These are phyloP conservation scores for Takifugu ocellatus DNA, from an alignment of 2,797 vertebrate genomes.

Conservation along the genomic window DNA sequence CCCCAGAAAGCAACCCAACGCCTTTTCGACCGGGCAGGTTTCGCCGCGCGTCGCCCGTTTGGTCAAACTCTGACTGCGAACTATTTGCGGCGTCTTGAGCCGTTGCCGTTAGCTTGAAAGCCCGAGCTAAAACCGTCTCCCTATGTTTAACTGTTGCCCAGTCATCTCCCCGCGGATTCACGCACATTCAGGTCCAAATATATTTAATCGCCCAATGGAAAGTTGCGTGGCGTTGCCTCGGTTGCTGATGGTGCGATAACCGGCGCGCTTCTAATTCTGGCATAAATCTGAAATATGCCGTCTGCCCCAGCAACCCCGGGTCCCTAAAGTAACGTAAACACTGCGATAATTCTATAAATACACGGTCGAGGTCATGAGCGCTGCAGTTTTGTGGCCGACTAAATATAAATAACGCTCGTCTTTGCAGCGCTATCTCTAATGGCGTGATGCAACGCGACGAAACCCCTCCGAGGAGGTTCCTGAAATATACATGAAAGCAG, in stretches of 20 bases:
- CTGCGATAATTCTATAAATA: constrained; percentile 63
- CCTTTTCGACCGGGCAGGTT: too few relatives aligned
- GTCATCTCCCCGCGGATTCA: constrained; percentile 50
- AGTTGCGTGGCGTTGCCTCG: not conserved
- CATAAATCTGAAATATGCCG: constrained; percentile 2
- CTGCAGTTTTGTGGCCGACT: constrained; percentile 59
- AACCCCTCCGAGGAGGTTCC: constrained; percentile 69
- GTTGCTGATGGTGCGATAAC: constrained; percentile 20
- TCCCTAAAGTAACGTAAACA: constrained; percentile 45
- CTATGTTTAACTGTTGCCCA: constrained; percentile 69
- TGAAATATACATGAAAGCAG: constrained; percentile 70
- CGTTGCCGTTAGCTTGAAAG: constrained; percentile 58
- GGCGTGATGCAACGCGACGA: constrained; percentile 64
- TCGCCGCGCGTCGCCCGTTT: too few relatives aligned
- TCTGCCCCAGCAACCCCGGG: constrained; percentile 9
- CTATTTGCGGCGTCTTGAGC: constrained; percentile 52
- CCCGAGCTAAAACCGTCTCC: constrained; percentile 51
- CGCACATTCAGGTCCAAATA: constrained; percentile 44
- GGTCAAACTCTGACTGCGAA: constrained; percentile 26
- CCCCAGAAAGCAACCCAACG: too few relatives aligned
- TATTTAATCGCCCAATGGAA: constrained; percentile 50
- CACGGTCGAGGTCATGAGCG: constrained; percentile 38
- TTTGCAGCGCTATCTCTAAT: constrained; percentile 53
- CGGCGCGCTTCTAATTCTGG: not conserved
- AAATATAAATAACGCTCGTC: constrained; percentile 71